phyloP scores from a whole-genome alignment of 2,888 invertebrate genomes.

The Fragum whitleyi region DNA sequence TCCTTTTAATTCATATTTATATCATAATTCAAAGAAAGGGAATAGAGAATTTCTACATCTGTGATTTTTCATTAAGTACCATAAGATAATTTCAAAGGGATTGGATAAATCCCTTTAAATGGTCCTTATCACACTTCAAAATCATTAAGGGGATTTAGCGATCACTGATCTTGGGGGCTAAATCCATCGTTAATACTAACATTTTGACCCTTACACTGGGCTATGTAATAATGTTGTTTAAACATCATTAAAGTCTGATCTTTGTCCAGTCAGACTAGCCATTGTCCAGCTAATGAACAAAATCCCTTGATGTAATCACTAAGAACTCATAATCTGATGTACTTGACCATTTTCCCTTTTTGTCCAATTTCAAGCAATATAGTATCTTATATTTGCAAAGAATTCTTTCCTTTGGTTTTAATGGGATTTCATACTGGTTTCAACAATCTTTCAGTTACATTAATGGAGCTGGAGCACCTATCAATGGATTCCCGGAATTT shows the following conservation, averaged over 20 bases:
- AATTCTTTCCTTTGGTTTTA: too few relatives aligned
- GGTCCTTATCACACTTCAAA: constrained; percentile 25
- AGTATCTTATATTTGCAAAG: too few relatives aligned
- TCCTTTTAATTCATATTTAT: too few relatives aligned
- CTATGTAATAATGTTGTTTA: constrained; percentile 22
- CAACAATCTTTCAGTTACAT: too few relatives aligned
- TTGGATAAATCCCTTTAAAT: constrained; percentile 22
- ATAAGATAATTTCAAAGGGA: constrained; percentile 25
- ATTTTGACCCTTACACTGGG: constrained; percentile 2
- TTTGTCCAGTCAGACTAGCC: neutral
- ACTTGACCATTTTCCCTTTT: neutral
- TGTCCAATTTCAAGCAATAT: too few relatives aligned
- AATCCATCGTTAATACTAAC: constrained; percentile 17
- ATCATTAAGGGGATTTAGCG: constrained; percentile 14
- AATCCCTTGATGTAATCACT: constrained; percentile 15
- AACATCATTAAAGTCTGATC: constrained; percentile 2
- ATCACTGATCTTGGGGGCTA: neutral
- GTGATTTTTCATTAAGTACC: constrained; percentile 18
- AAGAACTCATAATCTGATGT: neutral
- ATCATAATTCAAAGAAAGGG: neutral
- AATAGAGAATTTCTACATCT: constrained; percentile 2
- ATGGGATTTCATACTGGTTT: too few relatives aligned
- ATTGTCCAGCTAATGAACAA: constrained; percentile 13
- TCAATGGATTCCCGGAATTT: too few relatives aligned
- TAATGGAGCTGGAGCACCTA: too few relatives aligned